phyloP scores from a whole-genome alignment of 2,113 vertebrate genomes.

The Catharus fuscescens region DNA sequence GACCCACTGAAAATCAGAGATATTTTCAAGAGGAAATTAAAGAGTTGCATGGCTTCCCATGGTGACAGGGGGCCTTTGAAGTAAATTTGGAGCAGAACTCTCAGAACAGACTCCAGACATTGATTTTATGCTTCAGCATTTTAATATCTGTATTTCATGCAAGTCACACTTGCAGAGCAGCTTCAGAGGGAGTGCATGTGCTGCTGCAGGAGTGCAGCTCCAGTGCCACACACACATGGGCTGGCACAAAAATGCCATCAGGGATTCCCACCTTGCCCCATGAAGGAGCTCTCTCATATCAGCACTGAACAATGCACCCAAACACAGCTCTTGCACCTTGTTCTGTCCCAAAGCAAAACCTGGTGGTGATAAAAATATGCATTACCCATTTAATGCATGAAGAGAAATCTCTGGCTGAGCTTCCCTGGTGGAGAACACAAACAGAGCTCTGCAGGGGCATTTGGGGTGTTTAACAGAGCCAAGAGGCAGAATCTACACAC shows the following conservation, averaged over 20 bases:
- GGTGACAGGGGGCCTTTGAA: neutral
- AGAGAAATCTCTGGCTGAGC: neutral
- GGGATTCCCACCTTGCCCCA: neutral
- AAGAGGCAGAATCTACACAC: neutral
- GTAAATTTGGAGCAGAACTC: neutral
- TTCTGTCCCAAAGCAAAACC: neutral
- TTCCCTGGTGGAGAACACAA: neutral
- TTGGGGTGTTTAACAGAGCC: neutral
- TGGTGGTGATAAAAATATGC: fast-evolving
- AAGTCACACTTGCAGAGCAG: neutral
- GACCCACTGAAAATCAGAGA: neutral
- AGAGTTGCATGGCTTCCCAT: neutral
- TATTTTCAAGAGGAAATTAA: neutral
- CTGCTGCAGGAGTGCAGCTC: neutral
- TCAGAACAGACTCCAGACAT: neutral
- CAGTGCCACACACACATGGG: neutral
- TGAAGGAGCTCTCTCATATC: neutral
- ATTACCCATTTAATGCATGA: neutral
- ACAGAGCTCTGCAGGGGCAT: neutral
- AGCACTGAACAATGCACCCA: neutral
- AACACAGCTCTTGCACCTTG: neutral
- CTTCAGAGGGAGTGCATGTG: neutral
- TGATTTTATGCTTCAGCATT: neutral
- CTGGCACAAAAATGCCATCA: neutral
- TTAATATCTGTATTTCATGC: neutral